Conservation (phyloP, 1,140 invertebrate genomes). For the Conus ventricosus region DNA sequence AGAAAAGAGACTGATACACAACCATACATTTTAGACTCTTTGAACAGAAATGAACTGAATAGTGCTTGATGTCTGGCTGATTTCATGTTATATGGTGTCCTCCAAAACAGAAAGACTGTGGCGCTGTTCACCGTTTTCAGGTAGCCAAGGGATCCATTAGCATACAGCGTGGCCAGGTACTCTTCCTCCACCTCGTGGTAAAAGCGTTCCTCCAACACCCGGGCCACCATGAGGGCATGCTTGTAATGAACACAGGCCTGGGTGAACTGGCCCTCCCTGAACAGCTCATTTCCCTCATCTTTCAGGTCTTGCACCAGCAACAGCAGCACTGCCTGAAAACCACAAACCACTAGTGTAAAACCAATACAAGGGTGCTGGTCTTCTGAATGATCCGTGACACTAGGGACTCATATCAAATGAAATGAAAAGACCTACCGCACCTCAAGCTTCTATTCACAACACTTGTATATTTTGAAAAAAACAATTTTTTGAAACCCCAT, state of each 20-base stretch:
- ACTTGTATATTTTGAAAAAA: too few relatives aligned
- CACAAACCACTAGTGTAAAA: neutral
- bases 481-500: too few relatives aligned
- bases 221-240: conserved; percentile 57
- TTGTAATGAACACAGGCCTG: conserved; percentile 58
- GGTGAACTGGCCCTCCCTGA: conserved; percentile 56
- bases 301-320: conserved; percentile 62
- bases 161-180: conserved; percentile 58
- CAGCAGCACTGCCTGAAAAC: conserved; percentile 52
- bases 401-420: too few relatives aligned
- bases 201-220: conserved; percentile 52
- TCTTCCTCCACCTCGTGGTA: conserved; percentile 59
- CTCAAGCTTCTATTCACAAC: too few relatives aligned
- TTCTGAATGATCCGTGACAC: too few relatives aligned
- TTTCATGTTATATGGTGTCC: too few relatives aligned
- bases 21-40: too few relatives aligned
- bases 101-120: neutral
- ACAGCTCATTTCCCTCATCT: conserved; percentile 62
- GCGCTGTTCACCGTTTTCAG: conserved; percentile 55
- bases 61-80: neutral
- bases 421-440: too few relatives aligned
- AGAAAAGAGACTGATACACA: too few relatives aligned
- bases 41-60: neutral
- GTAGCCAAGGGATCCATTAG: conserved; percentile 61
- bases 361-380: too few relatives aligned